Evolutionary conservation across 2,888 invertebrate genomes (phyloP).

Genomic region (Mermis nigrescens): DNA sequence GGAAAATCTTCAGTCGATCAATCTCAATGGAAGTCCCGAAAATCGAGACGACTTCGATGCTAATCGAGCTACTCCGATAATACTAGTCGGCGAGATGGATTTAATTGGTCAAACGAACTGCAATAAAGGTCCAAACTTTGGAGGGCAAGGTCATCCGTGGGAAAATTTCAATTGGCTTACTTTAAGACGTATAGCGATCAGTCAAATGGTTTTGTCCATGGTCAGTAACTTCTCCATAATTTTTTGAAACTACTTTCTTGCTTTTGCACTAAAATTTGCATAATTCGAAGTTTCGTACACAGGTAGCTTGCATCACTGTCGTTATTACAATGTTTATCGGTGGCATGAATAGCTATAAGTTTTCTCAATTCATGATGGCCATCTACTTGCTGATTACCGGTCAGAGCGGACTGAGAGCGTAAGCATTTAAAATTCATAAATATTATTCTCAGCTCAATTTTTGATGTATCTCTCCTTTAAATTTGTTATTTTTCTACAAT

Average conservation of each 20-base stretch:
- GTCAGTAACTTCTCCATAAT: neutral
- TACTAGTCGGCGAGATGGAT: neutral
- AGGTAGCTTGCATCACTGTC: constrained; percentile 9
- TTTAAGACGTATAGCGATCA: constrained; percentile 6
- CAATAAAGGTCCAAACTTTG: neutral
- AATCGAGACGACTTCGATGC: neutral
- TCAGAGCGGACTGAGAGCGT: constrained; percentile 10
- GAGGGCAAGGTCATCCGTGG: neutral
- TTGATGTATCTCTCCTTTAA: too few relatives aligned
- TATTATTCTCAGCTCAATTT: too few relatives aligned
- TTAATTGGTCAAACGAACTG: neutral
- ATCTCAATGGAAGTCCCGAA: neutral
- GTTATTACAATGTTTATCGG: constrained; percentile 6
- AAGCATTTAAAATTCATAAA: neutral
- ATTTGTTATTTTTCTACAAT: too few relatives aligned
- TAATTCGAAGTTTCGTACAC: neutral
- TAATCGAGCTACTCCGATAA: too few relatives aligned
- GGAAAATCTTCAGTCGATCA: neutral
- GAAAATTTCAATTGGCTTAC: constrained; percentile 9
- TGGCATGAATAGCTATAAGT: constrained; percentile 13
- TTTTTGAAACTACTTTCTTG: too few relatives aligned
- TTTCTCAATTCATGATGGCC: constrained; percentile 9
- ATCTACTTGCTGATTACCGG: constrained; percentile 14
- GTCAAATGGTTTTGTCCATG: constrained; percentile 4
- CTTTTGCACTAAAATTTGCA: neutral